These are phyloP conservation scores for Tenebrio molitor DNA, from an alignment of 1,140 invertebrate genomes.

Conservation along the genomic window DNA sequence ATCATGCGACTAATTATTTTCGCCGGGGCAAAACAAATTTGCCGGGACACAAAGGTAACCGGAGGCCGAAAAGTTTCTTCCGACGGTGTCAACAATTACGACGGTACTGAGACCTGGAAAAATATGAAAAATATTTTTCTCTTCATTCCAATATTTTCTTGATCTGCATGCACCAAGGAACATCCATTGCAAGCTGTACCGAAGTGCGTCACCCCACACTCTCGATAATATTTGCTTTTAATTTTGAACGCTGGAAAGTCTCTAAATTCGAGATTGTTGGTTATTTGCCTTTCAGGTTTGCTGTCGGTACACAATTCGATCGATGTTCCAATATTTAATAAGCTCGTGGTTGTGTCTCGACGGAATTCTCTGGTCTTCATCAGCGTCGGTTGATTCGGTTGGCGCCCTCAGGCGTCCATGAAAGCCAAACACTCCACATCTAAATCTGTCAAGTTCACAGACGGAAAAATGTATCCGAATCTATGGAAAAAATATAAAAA, in stretches of 20 bases:
- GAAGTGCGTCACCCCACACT: not conserved
- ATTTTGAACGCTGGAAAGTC: not conserved
- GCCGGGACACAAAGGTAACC: not conserved
- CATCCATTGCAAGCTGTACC: too few relatives aligned
- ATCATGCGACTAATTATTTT: conserved; percentile 7
- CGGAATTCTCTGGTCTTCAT: not conserved
- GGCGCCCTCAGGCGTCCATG: too few relatives aligned
- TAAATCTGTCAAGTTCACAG: too few relatives aligned
- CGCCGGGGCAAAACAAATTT: not conserved
- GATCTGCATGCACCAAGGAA: too few relatives aligned
- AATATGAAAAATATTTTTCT: too few relatives aligned
- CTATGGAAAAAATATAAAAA: too few relatives aligned
- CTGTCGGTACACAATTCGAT: not conserved
- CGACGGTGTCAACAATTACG: too few relatives aligned
- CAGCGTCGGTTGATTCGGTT: too few relatives aligned
- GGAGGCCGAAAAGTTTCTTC: not conserved
- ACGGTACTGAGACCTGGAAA: too few relatives aligned
- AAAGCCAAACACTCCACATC: too few relatives aligned
- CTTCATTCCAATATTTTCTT: too few relatives aligned
- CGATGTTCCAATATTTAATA: not conserved
- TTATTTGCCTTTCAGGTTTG: not conserved
- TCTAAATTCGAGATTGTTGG: not conserved
- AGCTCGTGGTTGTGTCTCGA: not conserved
- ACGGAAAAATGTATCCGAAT: too few relatives aligned
- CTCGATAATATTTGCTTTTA: not conserved